Conservation (phyloP, 2,888 invertebrate genomes). For the Dascillus cervinus region DNA sequence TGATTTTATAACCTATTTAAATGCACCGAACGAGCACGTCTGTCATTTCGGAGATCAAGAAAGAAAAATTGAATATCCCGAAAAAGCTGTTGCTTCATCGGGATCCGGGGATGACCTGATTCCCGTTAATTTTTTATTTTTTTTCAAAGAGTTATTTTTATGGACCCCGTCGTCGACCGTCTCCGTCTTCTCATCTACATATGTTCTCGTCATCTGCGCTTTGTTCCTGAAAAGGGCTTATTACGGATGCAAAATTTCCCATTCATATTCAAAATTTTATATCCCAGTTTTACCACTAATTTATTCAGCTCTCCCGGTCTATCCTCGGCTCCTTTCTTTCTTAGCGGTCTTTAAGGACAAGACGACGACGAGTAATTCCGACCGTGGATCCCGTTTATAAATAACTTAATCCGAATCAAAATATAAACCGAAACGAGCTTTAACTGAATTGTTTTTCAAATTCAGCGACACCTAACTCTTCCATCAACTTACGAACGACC, state of each 20-base stretch:
- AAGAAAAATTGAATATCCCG: conserved; percentile 7
- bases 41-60: conserved; percentile 20
- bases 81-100: conserved; percentile 14
- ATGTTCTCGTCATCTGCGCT: conserved; percentile 52
- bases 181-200: conserved; percentile 48
- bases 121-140: too few species aligned
- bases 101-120: too few species aligned
- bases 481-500: too few species aligned
- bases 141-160: neutral
- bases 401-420: too few species aligned
- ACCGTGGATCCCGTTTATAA: too few species aligned
- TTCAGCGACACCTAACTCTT: too few species aligned
- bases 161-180: conserved; percentile 43
- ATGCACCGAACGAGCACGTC: conserved; percentile 23
- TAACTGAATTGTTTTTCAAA: too few species aligned
- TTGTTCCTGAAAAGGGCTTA: conserved; percentile 61
- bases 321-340: conserved; percentile 8
- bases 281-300: conserved; percentile 71
- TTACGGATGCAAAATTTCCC: conserved; percentile 81
- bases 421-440: too few species aligned
- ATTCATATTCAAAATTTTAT: conserved; percentile 89
- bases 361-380: conserved; percentile 22
- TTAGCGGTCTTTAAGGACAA: conserved; percentile 8
- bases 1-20: conserved; percentile 26
- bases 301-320: conserved; percentile 52